phyloP scores from a whole-genome alignment of 2,888 invertebrate genomes.

The Leptinotarsa tumamoca region DNA sequence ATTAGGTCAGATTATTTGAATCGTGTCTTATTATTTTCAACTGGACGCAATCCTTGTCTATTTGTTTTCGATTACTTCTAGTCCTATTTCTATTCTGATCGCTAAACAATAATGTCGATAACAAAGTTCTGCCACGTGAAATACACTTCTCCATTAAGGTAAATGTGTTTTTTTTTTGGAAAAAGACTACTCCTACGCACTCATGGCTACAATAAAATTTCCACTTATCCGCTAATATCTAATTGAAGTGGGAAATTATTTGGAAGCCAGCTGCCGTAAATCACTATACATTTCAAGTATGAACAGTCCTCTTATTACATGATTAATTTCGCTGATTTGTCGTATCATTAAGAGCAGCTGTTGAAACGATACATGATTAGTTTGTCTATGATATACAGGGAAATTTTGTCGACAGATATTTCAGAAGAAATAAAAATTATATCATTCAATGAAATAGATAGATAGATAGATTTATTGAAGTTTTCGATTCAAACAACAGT shows the following conservation, averaged over 20 bases:
- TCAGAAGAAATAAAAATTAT: too few species aligned
- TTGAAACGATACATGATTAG: not conserved
- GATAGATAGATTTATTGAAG: too few species aligned
- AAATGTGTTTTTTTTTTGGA: slow-evolving; percentile 3
- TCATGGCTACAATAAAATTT: slow-evolving; percentile 4
- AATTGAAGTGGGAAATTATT: slow-evolving; percentile 12
- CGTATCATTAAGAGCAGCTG: not conserved
- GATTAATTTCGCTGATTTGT: slow-evolving; percentile 5
- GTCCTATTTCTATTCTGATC: not conserved
- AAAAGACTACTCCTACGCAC: not conserved
- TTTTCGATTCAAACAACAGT: too few species aligned
- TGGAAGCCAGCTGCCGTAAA: slow-evolving; percentile 6
- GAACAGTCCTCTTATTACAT: slow-evolving; percentile 6
- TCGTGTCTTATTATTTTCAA: too few species aligned
- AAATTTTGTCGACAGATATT: too few species aligned
- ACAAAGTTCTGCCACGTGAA: slow-evolving; percentile 12
- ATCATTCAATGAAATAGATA: too few species aligned
- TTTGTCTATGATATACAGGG: not conserved
- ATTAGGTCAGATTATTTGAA: too few species aligned
- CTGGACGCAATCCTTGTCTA: not conserved
- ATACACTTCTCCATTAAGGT: not conserved
- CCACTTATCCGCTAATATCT: slow-evolving; percentile 14
- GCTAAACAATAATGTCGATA: not conserved
- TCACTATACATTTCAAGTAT: slow-evolving; percentile 9
- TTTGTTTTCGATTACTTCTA: not conserved